Base-by-base conservation (phyloP, 1,140 invertebrate genomes). In the Halictus rubicundus region DNA sequence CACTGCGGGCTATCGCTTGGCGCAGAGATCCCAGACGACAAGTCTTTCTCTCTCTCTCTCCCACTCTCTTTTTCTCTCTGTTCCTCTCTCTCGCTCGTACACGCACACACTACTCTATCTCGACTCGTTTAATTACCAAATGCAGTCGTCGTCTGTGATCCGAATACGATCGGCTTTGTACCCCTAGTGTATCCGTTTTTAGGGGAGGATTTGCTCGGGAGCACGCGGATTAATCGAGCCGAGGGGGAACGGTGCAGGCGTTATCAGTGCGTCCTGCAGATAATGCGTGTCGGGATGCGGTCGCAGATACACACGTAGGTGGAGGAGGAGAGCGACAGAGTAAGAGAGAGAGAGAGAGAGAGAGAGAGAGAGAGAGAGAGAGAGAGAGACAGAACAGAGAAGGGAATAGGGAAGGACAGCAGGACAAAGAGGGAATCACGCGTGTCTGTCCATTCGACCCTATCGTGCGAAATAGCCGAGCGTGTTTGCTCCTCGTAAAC, bases 401-500 rank as follows among this genome's bases (percentile, higher is more conserved):
- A 39, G 39, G 57, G 52, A 52, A 4, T 16, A 57, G n/a, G 54
- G 21, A 12, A 42, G 57, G 61, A 21, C 25, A 65, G 27, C 12
- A n/a, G 25, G 37, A 71, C 39, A 65, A 74, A 57, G 63, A 80
- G 69, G 46, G 80, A 63, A 66, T 59, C 46, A 49, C 73, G 68
- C 64, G 81, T 78, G 84, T 68, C 74, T 65, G 73, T 71, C 73
- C 70, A 81, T 83, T 72, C 80, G 80, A 82, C 70, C 83, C 65
- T 68, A 68, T 78, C 61, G 80, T 61, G 80, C 76, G 72, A 85
- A 85, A 86, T 75, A 76, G 71, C 68, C 76, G 80, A 76, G 76
- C 84, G 83, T 86, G 83, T 86, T 86, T 86, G 84, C 84, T 86
- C 75, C 84, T 86, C 84, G 83, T 86, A 86, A 86, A 86, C 83